Conservation (phyloP, 2,113 vertebrate genomes). For the Alexandromys fortis region DNA sequence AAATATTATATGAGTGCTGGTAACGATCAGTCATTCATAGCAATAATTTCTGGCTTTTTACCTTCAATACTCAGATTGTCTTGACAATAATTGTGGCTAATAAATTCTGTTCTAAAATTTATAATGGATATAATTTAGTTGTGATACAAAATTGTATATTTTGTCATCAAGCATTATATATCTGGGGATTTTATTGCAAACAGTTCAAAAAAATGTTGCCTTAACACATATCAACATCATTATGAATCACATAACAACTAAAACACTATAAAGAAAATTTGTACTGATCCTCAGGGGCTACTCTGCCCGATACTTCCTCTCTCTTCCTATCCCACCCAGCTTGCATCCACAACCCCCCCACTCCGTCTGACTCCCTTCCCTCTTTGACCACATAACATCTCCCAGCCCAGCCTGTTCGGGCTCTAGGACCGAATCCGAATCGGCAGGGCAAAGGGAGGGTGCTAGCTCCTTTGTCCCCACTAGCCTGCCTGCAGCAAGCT, state of each 20-base stretch:
- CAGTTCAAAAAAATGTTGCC: constrained; percentile 16
- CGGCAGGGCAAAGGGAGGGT: too few relatives aligned
- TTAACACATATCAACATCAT: constrained; percentile 12
- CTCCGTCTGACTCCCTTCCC: too few relatives aligned
- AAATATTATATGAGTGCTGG: constrained; percentile 55
- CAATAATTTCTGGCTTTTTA: constrained; percentile 47
- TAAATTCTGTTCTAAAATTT: constrained; percentile 43
- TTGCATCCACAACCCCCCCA: too few relatives aligned
- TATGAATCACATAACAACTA: background rate
- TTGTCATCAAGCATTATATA: background rate
- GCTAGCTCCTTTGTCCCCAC: too few relatives aligned
- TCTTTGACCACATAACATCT: too few relatives aligned
- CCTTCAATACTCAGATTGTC: constrained; percentile 26
- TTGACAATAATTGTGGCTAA: constrained; percentile 45
- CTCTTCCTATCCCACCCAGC: too few relatives aligned
- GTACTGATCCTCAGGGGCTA: too few relatives aligned
- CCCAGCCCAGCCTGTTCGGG: too few relatives aligned
- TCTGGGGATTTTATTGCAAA: background rate
- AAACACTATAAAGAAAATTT: background rate
- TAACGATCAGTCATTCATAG: constrained; percentile 53
- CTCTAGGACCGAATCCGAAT: too few relatives aligned
- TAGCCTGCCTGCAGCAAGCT: too few relatives aligned
- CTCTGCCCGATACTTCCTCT: too few relatives aligned
- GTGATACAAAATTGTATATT: background rate
- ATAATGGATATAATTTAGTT: constrained; percentile 27